Evolutionary conservation across 2,797 vertebrate genomes (phyloP).

Genomic region (Siniperca scherzeri): DNA sequence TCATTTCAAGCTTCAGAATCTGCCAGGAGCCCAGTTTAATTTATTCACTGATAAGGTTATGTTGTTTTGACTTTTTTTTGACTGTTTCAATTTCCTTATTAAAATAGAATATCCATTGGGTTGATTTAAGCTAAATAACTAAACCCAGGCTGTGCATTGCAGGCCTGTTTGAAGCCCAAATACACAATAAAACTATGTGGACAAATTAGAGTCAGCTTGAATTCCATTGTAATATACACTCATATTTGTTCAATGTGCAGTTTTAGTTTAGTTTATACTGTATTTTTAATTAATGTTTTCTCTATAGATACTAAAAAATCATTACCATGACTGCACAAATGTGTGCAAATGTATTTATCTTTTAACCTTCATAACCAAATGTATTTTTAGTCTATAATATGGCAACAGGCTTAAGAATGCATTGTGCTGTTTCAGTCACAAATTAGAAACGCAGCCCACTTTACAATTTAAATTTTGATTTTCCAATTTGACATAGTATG

Average conservation of each 20-base stretch:
- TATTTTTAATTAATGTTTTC: background rate
- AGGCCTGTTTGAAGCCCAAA: slow-evolving; percentile 9
- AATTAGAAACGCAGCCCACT: background rate
- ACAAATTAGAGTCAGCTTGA: background rate
- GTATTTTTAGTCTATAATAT: background rate
- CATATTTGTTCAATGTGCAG: background rate
- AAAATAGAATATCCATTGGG: background rate
- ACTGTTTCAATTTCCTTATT: background rate
- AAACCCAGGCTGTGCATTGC: background rate
- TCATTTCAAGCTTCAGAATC: background rate
- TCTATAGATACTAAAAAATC: background rate
- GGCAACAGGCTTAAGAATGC: background rate
- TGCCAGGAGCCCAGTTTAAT: background rate
- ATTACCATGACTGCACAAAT: background rate
- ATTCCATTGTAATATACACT: background rate
- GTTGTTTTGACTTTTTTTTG: background rate
- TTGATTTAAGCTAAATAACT: background rate
- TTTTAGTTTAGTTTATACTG: background rate
- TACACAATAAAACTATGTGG: background rate
- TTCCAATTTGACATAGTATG: background rate
- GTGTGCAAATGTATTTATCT: fast-evolving
- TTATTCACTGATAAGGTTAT: background rate
- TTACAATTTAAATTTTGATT: background rate
- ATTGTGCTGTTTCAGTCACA: background rate
- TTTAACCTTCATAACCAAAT: background rate